Evolutionary conservation across 2,797 vertebrate species (phyloP), one percentile per base, ranked within the genome.

Genomic region (Acipenser ruthenus): DNA sequence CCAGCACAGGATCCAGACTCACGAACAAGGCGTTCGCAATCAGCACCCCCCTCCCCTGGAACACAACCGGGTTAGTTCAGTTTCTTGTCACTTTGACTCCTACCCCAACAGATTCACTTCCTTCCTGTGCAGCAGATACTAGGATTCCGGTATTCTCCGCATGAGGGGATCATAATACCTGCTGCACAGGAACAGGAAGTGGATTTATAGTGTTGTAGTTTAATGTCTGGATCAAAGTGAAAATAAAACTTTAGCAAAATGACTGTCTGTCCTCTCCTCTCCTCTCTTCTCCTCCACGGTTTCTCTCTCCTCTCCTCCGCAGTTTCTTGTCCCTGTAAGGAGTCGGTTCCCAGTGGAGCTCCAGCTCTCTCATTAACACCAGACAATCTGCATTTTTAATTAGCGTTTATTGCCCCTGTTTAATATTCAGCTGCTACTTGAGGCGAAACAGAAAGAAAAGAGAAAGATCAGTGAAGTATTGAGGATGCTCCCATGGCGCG

Each of bases 311-410:
- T 75, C 79, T 68, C 62, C 71, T 78, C 23, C 49, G 49, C 64
- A 65, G 68, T 50, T 13, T 58, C 55, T n/a, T 10, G 10, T 10
- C 11, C 2, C 10, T 58, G 55, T 11, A 7, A 11, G 55, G 55
- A n/a, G 6, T 7, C 47, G 6, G n/a, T 51, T 86, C 37, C 37
- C 37, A 37, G 37, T 37, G 37, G 37, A 37, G 37, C 37, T 37
- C 37, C 37, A 5, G 37, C 37, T 37, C 37, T 37, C 37, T 37
- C 37, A 37, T 37, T 37, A 37, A 37, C 75, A 86, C 81, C 81
- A 90, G 88, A 86, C 88, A 90, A 90, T 90, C 88, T 90, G 88
- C 89, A 90, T 90, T 90, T 90, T 91, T 90, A 91, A 91, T 90
- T 90, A 90, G 89, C 85, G 82, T 88, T 90, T 91, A 90, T 90